These are phyloP conservation scores for Lindbergichthys nudifrons DNA, from an alignment of 2,797 vertebrate species.

Conservation along the genomic window DNA sequence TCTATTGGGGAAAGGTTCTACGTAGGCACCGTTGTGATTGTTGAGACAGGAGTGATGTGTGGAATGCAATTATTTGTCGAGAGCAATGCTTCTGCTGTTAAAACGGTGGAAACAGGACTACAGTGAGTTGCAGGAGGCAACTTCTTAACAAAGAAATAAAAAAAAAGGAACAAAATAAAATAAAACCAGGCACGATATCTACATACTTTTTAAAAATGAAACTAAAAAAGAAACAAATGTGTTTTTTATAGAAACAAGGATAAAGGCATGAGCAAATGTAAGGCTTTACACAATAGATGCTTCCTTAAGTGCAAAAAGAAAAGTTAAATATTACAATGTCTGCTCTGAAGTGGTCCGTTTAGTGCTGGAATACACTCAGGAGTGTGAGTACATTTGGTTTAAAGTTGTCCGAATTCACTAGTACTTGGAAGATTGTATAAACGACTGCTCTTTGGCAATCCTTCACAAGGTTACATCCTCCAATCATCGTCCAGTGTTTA, in stretches of 20 bases:
- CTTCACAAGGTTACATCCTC: constrained; percentile 50
- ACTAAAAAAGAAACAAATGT: constrained; percentile 24
- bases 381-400: constrained; percentile 83
- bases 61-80: constrained; percentile 79
- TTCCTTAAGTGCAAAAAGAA: constrained; percentile 84
- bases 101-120: constrained; percentile 64
- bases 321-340: constrained; percentile 57
- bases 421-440: constrained; percentile 72
- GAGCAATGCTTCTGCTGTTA: constrained; percentile 66
- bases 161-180: constrained; percentile 8
- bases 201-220: constrained; percentile 43
- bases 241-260: constrained; percentile 30
- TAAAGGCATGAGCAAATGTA: constrained; percentile 86
- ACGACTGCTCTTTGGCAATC: constrained; percentile 92
- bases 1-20: constrained; percentile 73
- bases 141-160: constrained; percentile 25
- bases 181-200: constrained; percentile 75
- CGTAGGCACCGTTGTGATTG: constrained; percentile 86
- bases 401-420: constrained; percentile 69
- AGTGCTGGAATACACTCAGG: constrained; percentile 77
- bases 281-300: constrained; percentile 87
- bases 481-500: constrained; percentile 43
- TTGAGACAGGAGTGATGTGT: constrained; percentile 81
- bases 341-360: constrained; percentile 81
- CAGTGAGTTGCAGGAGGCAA: constrained; percentile 45